Evolutionary conservation across 1,140 invertebrate genomes (phyloP).

Genomic region (Chymomyza costata): DNA sequence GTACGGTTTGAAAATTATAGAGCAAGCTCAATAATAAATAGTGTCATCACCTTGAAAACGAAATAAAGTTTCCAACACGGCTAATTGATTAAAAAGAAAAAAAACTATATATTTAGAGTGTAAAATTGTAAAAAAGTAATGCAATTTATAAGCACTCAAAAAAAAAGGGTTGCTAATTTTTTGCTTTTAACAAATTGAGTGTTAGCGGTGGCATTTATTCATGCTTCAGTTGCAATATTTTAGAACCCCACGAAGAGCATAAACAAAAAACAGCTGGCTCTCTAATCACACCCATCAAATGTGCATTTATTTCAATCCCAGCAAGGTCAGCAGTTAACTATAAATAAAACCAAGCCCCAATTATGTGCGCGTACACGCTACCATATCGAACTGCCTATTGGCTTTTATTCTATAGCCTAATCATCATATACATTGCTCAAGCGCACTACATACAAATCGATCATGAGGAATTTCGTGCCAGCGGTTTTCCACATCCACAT

Average conservation of each 20-base stretch:
- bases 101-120: conserved; percentile 20
- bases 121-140: conserved; percentile 47
- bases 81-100: conserved; percentile 52
- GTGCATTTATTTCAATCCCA: conserved; percentile 47
- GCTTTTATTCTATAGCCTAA: not conserved
- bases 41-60: conserved; percentile 47
- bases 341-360: conserved; percentile 6
- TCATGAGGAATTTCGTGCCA: conserved; percentile 63
- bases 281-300: conserved; percentile 31
- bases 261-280: conserved; percentile 39
- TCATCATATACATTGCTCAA: conserved; percentile 1
- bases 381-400: conserved; percentile 1
- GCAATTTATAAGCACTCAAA: conserved; percentile 48
- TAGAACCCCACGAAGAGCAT: not conserved
- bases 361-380: conserved; percentile 12
- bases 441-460: conserved; percentile 69
- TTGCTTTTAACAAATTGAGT: conserved; percentile 38
- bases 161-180: conserved; percentile 38
- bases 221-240: conserved; percentile 24
- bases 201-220: too few relatives aligned
- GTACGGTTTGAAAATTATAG: conserved; percentile 47
- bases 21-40: not conserved
- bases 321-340: conserved; percentile 44
- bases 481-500: conserved; percentile 55
- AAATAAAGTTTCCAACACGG: conserved; percentile 9